Percentiles rank a stretch among this genome's conserved stretches.
Evolutionary conservation across 2,888 invertebrate genomes (phyloP).

Genomic region (Smittia sp.): DNA sequence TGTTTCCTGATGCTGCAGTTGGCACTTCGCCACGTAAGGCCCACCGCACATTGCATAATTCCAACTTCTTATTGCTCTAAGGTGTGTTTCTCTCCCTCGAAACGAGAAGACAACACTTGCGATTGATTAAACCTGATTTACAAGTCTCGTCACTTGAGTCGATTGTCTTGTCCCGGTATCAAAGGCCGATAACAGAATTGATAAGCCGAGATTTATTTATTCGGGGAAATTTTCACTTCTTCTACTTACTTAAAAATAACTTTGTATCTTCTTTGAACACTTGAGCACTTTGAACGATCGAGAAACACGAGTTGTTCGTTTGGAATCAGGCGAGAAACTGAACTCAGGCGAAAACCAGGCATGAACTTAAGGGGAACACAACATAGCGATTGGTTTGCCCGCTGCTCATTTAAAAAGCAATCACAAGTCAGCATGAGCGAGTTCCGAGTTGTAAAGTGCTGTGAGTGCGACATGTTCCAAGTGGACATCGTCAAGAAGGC

Average conservation of each 20-base stretch:
- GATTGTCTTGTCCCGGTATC: background rate
- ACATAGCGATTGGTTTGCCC: no score
- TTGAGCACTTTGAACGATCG: conserved; percentile 6
- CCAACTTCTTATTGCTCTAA: no score
- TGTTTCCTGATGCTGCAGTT: no score
- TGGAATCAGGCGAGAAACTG: background rate
- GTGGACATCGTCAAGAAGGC: conserved; percentile 24
- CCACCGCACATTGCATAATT: background rate
- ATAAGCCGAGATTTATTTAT: background rate
- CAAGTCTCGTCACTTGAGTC: background rate
- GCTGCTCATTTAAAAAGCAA: background rate
- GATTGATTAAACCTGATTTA: no score
- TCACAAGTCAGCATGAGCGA: background rate
- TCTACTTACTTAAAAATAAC: conserved; percentile 21
- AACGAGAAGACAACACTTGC: no score
- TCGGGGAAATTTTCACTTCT: background rate
- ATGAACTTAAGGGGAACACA: no score
- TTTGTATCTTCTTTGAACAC: background rate
- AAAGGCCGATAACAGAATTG: background rate
- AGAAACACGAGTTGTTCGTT: background rate
- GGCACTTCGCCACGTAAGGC: background rate
- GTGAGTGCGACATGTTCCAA: background rate
- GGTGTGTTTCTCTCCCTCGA: no score
- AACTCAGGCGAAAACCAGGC: no score
- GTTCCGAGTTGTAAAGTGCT: background rate